Conservation (phyloP, 2,797 vertebrate species). For the Alectoris magna region DNA sequence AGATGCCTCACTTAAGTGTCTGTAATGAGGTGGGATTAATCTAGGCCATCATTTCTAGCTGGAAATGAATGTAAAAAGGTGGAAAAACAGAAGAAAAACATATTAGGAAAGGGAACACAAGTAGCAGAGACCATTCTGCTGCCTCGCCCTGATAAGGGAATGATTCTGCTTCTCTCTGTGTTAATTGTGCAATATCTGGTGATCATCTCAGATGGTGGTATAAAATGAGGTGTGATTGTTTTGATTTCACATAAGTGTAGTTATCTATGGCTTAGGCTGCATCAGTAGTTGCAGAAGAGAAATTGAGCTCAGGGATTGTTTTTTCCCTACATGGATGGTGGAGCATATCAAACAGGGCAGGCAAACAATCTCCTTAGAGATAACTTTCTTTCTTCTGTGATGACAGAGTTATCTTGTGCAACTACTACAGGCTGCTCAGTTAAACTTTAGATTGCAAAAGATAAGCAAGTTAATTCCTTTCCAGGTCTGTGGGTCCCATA, state of each 20-base stretch:
- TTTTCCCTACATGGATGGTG: background rate
- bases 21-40: background rate
- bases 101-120: background rate
- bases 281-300: background rate
- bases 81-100: background rate
- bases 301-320: background rate
- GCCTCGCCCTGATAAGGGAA: background rate
- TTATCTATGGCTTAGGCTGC: background rate
- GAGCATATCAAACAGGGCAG: background rate
- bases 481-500: background rate
- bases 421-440: background rate
- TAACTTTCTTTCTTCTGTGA: background rate
- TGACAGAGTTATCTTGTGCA: background rate
- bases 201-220: background rate
- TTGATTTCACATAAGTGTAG: background rate
- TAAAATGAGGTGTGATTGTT: background rate
- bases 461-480: background rate
- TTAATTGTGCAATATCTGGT: background rate
- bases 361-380: conserved; percentile 1
- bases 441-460: conserved; percentile 3
- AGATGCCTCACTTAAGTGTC: background rate
- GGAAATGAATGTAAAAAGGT: background rate
- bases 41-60: background rate
- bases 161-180: background rate
- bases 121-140: background rate